Conservation (phyloP, 2,113 vertebrate genomes). For the Anarhynchus alexandrinus region DNA sequence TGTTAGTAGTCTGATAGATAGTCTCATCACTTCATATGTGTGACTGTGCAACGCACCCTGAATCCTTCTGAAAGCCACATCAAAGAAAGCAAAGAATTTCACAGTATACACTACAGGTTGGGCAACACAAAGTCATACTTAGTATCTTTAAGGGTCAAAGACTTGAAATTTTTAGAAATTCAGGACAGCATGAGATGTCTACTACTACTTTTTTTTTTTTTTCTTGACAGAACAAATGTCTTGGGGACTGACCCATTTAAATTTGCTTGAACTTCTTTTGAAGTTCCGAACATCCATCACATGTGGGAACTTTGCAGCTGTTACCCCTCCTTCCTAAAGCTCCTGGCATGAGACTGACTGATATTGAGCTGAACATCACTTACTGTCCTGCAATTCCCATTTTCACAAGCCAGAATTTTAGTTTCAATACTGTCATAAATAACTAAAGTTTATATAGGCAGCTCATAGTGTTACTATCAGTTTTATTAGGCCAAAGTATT, state of each 20-base stretch:
- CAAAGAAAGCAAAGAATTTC: neutral
- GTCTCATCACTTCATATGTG: neutral
- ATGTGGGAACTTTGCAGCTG: neutral
- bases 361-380: neutral
- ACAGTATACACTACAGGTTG: accelerated
- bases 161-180: neutral
- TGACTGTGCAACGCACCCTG: neutral
- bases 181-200: neutral
- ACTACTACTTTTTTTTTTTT: no score
- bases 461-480: neutral
- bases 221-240: neutral
- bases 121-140: neutral
- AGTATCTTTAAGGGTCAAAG: neutral
- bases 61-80: neutral
- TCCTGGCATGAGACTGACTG: neutral
- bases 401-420: neutral
- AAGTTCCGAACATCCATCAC: neutral
- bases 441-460: neutral
- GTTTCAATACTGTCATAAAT: neutral
- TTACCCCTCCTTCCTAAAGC: neutral
- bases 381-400: neutral
- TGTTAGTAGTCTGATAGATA: neutral
- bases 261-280: neutral
- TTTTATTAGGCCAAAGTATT: neutral
- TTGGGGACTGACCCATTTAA: neutral